Percentiles rank a stretch among this genome's conserved stretches.
phyloP scores from a whole-genome alignment of 2,113 vertebrate species.

The Perccottus glenii region DNA sequence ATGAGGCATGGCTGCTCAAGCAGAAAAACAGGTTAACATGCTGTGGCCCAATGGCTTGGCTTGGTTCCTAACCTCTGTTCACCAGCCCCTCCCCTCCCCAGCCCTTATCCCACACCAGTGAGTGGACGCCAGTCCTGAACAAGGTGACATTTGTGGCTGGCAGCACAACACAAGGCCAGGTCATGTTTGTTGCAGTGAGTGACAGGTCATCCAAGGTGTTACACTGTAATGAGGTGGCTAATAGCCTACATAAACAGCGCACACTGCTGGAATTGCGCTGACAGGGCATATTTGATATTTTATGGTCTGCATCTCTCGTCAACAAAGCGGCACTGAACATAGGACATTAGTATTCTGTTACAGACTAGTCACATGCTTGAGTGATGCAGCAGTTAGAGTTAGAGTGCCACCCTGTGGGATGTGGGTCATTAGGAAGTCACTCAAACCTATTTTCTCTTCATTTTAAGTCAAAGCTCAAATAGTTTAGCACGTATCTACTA shows the following conservation, averaged over 20 bases:
- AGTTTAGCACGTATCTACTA: too few species aligned
- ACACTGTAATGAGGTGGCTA: conserved; percentile 49
- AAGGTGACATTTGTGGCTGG: conserved; percentile 65
- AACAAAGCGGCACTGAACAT: not conserved
- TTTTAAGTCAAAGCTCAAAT: too few species aligned
- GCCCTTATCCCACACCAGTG: conserved; percentile 35
- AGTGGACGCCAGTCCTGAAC: conserved; percentile 43
- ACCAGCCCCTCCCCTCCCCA: not conserved
- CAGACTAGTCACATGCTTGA: conserved; percentile 11
- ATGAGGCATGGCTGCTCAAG: conserved; percentile 69
- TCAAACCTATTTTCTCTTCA: not conserved
- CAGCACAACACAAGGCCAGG: conserved; percentile 59
- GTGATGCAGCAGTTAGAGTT: conserved; percentile 44
- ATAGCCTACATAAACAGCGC: not conserved
- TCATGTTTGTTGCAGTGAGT: conserved; percentile 42
- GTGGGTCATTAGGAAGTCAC: not conserved
- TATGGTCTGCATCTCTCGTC: not conserved
- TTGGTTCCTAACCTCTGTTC: conserved; percentile 54
- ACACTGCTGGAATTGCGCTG: not conserved
- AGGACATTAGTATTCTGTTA: not conserved
- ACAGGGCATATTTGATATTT: not conserved
- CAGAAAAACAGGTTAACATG: conserved; percentile 77
- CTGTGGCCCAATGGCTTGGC: conserved; percentile 58
- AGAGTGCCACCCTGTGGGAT: conserved; percentile 62
- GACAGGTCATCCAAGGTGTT: conserved; percentile 48